A percentile compares a stretch with the other conserved stretches of the same genome.
Evolutionary conservation across 1,140 invertebrate species (phyloP).

Genomic region (Telenomus remus): DNA sequence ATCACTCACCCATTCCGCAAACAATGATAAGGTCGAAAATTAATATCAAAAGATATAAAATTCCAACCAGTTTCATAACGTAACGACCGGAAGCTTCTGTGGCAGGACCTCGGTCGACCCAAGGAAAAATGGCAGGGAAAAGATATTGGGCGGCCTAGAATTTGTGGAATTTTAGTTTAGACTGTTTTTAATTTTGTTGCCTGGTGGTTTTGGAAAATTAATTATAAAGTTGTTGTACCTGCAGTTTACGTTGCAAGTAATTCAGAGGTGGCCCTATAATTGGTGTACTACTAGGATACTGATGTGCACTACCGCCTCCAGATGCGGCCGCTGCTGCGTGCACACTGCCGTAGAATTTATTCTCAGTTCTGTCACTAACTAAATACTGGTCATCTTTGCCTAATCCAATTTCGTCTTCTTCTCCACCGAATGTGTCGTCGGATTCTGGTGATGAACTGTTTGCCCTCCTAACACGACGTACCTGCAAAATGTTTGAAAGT

Average conservation of each 20-base stretch:
- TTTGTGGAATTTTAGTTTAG: conserved; percentile 11
- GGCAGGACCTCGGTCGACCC: conserved; percentile 90
- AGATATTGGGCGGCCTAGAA: conserved; percentile 84
- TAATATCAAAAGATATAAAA: conserved; percentile 87
- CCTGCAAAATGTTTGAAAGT: conserved; percentile 69
- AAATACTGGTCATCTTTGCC: conserved; percentile 88
- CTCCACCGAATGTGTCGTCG: conserved; percentile 87
- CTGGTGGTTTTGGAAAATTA: too few species aligned
- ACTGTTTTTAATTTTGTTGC: background rate
- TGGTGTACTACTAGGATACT: conserved; percentile 71
- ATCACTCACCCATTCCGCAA: conserved; percentile 77
- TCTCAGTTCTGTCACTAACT: conserved; percentile 88
- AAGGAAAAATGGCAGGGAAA: conserved; percentile 90
- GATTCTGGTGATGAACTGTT: conserved; percentile 86
- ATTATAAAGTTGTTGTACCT: conserved; percentile 53
- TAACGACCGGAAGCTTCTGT: conserved; percentile 88
- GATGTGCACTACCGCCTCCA: conserved; percentile 69
- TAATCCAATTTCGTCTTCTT: conserved; percentile 84
- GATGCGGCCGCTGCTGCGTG: conserved; percentile 68
- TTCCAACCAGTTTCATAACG: conserved; percentile 90
- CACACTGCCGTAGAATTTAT: conserved; percentile 87
- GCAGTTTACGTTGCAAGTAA: conserved; percentile 70
- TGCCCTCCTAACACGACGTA: conserved; percentile 82
- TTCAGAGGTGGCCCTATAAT: conserved; percentile 72
- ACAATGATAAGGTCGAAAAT: conserved; percentile 90